phyloP scores from a whole-genome alignment of 2,888 invertebrate species.

The Dicroscelio sp. region DNA sequence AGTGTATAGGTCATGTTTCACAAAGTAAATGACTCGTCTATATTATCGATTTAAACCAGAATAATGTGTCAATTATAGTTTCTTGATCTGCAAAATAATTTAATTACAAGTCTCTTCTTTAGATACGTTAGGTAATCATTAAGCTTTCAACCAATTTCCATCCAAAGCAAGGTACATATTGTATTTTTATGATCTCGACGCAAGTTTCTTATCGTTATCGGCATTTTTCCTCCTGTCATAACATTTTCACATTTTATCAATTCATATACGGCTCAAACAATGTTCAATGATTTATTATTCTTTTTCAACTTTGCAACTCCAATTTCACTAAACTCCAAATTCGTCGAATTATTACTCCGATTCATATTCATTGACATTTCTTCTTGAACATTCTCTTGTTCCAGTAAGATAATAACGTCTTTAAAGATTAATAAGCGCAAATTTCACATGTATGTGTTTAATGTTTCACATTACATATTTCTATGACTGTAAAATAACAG shows the following conservation, averaged over 20 bases:
- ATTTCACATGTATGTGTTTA: not conserved
- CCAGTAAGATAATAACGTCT: slow-evolving; percentile 11
- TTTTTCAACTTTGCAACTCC: too few species aligned
- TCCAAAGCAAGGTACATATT: slow-evolving; percentile 9
- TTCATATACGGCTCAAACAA: too few species aligned
- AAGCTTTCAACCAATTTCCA: slow-evolving; percentile 20
- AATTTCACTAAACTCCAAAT: too few species aligned
- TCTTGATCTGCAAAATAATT: slow-evolving; percentile 47
- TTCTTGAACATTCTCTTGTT: not conserved
- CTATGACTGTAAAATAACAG: slow-evolving; percentile 45
- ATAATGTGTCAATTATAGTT: slow-evolving; percentile 38
- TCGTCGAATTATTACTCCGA: too few species aligned
- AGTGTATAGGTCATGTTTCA: slow-evolving; percentile 16
- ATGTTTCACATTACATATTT: slow-evolving; percentile 12
- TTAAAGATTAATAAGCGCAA: not conserved
- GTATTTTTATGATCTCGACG: slow-evolving; percentile 8
- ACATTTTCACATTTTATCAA: not conserved
- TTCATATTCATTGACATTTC: too few species aligned
- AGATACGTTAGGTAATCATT: slow-evolving; percentile 17
- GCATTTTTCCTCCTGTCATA: slow-evolving; percentile 28
- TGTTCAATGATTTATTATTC: too few species aligned
- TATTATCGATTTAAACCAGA: slow-evolving; percentile 30
- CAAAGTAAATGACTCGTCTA: not conserved
- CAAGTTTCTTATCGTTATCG: slow-evolving; percentile 51
- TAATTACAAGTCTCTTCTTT: too few species aligned